Evolutionary conservation across 2,888 invertebrate species (phyloP), one percentile per base, ranked within the genome.

Genomic region (Artemia sinica): DNA sequence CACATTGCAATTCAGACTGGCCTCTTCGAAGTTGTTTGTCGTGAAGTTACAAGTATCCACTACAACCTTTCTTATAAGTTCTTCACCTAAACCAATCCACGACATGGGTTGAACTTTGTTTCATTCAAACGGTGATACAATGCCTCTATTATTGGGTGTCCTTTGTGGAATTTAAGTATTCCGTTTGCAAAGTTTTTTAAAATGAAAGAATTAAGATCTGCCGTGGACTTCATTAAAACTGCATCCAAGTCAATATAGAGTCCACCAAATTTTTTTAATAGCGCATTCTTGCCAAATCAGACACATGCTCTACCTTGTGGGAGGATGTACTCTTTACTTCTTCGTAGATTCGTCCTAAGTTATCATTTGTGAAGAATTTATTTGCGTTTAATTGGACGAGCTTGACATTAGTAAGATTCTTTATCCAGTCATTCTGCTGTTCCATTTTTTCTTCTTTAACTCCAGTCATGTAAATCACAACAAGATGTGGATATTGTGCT

Each of bases 221-320:
- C n/a, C 9, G 18, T 58, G 58, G n/a, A 14, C 58, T 58, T 58
- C 58, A 14, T 8, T 14, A 58, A n/a, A 14, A 58, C 18, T 18
- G n/a, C n/a, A 58, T 58, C 58, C 18, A 58, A 8, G 58, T 58
- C 58, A 58, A 58, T n/a, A 18, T 58, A 58, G 58, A 58, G 58
- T 8, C 58, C 58, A 14, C 58, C 58, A 7, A 58, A 18, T 14
- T 58, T 58, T 9, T 58, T 58, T 18, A 58, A 9, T n/a, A 58
- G n/a, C 58, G n/a, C n/a, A 58, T 58, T n/a, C 58, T n/a, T 14
- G 58, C 18, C n/a, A 14, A 58, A 18, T 58, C 58, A 8, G 58
- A n/a, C 58, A 58, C 58, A 18, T 58, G 58, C 58, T 58, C 58
- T 58, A 18, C 18, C n/a, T 18, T n/a, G 10, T 58, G 58, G 10